phyloP scores from a whole-genome alignment of 2,797 vertebrate species.

The Enteromius mattozi region DNA sequence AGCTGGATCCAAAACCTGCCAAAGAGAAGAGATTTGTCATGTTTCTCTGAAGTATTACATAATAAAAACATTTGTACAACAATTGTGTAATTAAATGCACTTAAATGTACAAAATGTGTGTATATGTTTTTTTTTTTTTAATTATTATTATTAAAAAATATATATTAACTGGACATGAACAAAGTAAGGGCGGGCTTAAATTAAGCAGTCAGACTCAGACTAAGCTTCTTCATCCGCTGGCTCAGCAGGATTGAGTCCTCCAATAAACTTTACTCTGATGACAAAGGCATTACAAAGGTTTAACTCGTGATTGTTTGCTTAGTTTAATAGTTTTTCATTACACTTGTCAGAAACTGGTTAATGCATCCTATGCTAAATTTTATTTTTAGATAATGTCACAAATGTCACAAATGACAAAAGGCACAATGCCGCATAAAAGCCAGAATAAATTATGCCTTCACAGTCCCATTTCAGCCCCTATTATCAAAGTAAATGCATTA shows the following conservation, averaged over 20 bases:
- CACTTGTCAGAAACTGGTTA: background rate
- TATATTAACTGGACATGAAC: background rate
- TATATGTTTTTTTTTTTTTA: background rate
- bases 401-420: too few species aligned
- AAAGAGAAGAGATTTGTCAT: background rate
- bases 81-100: background rate
- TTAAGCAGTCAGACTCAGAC: background rate
- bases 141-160: background rate
- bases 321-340: background rate
- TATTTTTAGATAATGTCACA: background rate
- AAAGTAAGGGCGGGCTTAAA: background rate
- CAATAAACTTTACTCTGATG: background rate
- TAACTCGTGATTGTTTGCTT: background rate
- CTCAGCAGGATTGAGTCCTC: conserved; percentile 11
- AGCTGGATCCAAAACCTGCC: background rate
- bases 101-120: background rate
- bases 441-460: too few species aligned
- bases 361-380: background rate
- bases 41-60: background rate
- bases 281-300: background rate
- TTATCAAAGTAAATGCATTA: too few species aligned
- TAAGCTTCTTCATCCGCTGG: conserved; percentile 42
- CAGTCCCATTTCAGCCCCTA: too few species aligned
- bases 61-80: background rate
- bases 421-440: too few species aligned